A percentile compares a stretch with the other conserved stretches of the same genome.
phyloP scores from a whole-genome alignment of 2,888 invertebrate species.

The Dinocampus coccinellae region DNA sequence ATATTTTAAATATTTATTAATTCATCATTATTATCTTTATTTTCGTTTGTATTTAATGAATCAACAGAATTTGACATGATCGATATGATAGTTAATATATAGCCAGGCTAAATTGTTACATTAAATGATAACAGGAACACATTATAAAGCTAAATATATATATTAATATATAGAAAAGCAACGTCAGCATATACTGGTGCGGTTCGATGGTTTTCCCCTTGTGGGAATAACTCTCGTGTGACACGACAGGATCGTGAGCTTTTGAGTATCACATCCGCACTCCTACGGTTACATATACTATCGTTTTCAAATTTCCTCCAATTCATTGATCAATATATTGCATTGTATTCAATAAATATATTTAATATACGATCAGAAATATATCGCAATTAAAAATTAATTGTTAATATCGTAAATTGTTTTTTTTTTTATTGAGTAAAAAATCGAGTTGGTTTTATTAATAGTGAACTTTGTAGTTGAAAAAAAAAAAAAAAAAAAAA shows the following conservation, averaged over 20 bases:
- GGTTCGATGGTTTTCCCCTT: slow-evolving; percentile 26
- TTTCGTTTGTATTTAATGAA: background rate
- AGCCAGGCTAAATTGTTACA: slow-evolving; percentile 8
- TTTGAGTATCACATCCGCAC: slow-evolving; percentile 5
- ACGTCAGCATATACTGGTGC: slow-evolving; percentile 17
- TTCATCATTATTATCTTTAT: background rate
- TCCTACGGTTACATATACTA: background rate
- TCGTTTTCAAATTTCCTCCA: background rate
- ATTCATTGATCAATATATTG: background rate
- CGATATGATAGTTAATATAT: background rate
- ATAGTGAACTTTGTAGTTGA: no score
- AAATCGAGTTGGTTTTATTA: no score
- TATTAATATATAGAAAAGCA: background rate
- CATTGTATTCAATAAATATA: no score
- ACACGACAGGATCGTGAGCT: slow-evolving; percentile 22
- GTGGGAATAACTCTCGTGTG: slow-evolving; percentile 32
- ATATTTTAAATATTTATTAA: background rate
- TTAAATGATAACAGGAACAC: slow-evolving; percentile 5
- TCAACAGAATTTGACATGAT: background rate
- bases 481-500: no score
- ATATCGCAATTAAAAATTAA: no score
- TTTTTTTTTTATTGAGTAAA: no score
- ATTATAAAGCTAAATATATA: background rate
- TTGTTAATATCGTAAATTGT: no score
- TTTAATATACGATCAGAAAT: no score